These are phyloP conservation scores for Chironomus tentans DNA, from an alignment of 2,888 invertebrate species.

Conservation along the genomic window DNA sequence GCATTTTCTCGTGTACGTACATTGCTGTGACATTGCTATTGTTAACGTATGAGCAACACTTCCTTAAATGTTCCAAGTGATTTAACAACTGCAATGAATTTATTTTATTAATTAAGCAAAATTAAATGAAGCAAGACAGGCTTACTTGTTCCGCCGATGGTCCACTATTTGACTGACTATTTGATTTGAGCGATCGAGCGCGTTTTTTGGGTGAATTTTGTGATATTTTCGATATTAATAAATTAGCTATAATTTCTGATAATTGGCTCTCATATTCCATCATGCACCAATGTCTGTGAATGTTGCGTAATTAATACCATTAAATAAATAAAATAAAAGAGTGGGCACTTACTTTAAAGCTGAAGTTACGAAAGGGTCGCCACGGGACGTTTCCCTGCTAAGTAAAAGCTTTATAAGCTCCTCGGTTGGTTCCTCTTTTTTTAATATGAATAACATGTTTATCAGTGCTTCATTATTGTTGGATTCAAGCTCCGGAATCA, in stretches of 20 bases:
- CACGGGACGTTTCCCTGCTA: constrained; percentile 57
- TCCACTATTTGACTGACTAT: constrained; percentile 56
- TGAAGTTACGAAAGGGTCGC: constrained; percentile 84
- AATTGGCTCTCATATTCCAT: constrained; percentile 81
- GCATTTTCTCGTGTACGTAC: constrained; percentile 84
- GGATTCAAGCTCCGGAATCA: constrained; percentile 65
- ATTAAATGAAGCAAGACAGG: neutral
- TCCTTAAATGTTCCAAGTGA: constrained; percentile 84
- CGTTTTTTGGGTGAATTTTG: constrained; percentile 84
- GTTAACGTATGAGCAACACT: constrained; percentile 50
- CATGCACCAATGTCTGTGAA: constrained; percentile 68
- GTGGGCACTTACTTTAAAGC: constrained; percentile 55
- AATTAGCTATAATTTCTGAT: constrained; percentile 67
- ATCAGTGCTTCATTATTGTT: constrained; percentile 83
- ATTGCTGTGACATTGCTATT: constrained; percentile 58
- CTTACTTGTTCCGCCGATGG: constrained; percentile 68
- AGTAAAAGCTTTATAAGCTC: constrained; percentile 79
- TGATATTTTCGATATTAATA: constrained; percentile 74
- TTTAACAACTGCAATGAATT: constrained; percentile 57
- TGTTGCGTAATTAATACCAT: too few relatives aligned
- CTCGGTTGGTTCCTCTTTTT: constrained; percentile 81
- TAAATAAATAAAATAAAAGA: neutral
- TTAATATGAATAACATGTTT: constrained; percentile 79
- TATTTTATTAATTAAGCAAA: neutral
- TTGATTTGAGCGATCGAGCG: constrained; percentile 71